Evolutionary conservation across 2,888 invertebrate genomes (phyloP).

Genomic region (Pyrocoelia pectoralis): DNA sequence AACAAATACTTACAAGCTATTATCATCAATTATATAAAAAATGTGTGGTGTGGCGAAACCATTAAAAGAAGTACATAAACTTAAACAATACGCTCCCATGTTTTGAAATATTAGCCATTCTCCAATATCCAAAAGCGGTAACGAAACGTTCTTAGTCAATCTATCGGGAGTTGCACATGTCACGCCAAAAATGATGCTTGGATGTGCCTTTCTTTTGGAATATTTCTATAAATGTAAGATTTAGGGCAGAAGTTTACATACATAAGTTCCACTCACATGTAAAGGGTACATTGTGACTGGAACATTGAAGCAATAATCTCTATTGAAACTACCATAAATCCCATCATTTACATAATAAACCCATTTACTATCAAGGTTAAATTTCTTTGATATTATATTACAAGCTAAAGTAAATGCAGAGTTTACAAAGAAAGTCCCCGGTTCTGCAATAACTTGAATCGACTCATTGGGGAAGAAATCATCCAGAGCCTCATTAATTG

Average conservation of each 20-base stretch:
- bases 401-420: conserved; percentile 94
- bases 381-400: conserved; percentile 71
- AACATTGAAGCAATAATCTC: conserved; percentile 83
- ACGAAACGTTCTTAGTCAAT: conserved; percentile 66
- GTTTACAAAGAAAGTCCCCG: conserved; percentile 94
- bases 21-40: conserved; percentile 67
- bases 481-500: conserved; percentile 82
- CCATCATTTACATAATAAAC: conserved; percentile 97
- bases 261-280: conserved; percentile 68
- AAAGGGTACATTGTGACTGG: conserved; percentile 79
- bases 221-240: neutral
- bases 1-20: conserved; percentile 53
- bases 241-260: conserved; percentile 59
- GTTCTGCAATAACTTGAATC: conserved; percentile 92
- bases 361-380: conserved; percentile 39
- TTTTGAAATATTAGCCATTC: conserved; percentile 91
- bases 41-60: conserved; percentile 87
- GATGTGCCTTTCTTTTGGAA: neutral
- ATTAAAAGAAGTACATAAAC: conserved; percentile 93
- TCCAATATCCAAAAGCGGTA: conserved; percentile 81
- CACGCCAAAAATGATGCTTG: conserved; percentile 84
- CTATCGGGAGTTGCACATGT: conserved; percentile 95
- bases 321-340: conserved; percentile 90
- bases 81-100: conserved; percentile 97
- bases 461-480: conserved; percentile 82